Evolutionary conservation across 1,140 invertebrate genomes (phyloP), one percentile per base, ranked within the genome.

Genomic region (Oscheius sp.): DNA sequence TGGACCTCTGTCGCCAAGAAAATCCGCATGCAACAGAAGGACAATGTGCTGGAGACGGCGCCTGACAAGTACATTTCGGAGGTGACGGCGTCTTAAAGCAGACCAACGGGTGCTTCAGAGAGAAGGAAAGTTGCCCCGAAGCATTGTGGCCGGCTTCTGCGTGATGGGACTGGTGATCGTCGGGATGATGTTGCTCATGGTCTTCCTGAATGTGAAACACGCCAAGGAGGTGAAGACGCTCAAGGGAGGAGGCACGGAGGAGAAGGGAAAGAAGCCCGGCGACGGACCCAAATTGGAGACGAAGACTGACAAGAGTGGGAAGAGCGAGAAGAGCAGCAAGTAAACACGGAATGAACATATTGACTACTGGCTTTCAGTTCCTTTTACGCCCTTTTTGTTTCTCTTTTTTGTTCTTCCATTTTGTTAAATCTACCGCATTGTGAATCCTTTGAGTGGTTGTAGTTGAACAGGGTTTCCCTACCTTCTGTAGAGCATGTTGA

Each of bases 1-100:
- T 63, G 64, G 64, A 63, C 23, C 13, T 7, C 61, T n/a, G 34
- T 63, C 61, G 34, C n/a, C 61, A n/a, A 42, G 4, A 42, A 23
- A 13, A 63, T 63, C 49, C 23, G 23, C 7, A 7, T 15, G 15
- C 7, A 55, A 23, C 49, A 55, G 49, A 7, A 55, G 49, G 7
- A 55, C 7, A 55, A 55, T 26, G 23, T 55, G 7, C 28, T 55
- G 7, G 23, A 55, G 7, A 26, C 15, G 23, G 23, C 28, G 7
- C 49, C 49, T 7, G 28, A 4, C 49, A 26, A 55, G 7, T 55
- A 55, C 49, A 13, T 23, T 4, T 20, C 15, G 23, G 49, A 55
- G 49, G 23, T 7, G 49, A 7, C 23, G n/a, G n/a, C n/a, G n/a
- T n/a, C n/a, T n/a, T n/a, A n/a, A n/a, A n/a, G n/a, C n/a, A n/a